Evolutionary conservation across 1,140 invertebrate species (phyloP), one percentile per base, ranked within the genome.

Genomic region (Paracyclopina nana): DNA sequence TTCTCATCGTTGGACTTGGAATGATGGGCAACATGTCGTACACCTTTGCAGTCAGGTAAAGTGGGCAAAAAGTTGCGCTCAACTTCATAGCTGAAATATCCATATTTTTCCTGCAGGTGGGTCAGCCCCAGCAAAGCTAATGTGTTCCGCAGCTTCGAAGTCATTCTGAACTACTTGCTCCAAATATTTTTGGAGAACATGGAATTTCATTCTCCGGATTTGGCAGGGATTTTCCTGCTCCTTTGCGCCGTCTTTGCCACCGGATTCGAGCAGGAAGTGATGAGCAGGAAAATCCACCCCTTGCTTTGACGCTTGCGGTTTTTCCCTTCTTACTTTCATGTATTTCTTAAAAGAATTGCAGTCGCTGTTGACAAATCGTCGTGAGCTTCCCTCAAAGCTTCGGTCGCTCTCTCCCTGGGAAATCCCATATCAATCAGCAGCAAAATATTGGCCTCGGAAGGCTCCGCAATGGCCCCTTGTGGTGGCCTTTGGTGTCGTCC

Each of bases 371-470:
- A 20, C 14, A 38, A n/a, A 20, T 38, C 34, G 20, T 38, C 20
- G 34, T 38, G 14, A 3, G 20, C 34, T 38, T 38, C n/a, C 20
- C 34, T 2, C 2, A 38, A 20, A 20, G 34, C 34, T 5, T 38
- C 20, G 14, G 14, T 20, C 34, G 20, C 34, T 38, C 34, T n/a
- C 14, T 38, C 34, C 20, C 34, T n/a, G 34, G 34, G 14, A 38
- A 38, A 38, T 38, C 34, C 34, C 34, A 38, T 38, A 38, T 38
- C 34, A n/a, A 38, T 38, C n/a, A 38, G 34, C n/a, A 38, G 34
- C 5, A n/a, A 20, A 9, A 38, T 38, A 20, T 38, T 38, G 14
- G 14, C 34, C 20, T 38, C 34, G 9, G 34, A 38, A 4, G 34
- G 34, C 2, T n/a, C n/a, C n/a, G n/a, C n/a, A n/a, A n/a, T n/a